Evolutionary conservation across 1,140 invertebrate species (phyloP).

Genomic region (Drosophila rufa): DNA sequence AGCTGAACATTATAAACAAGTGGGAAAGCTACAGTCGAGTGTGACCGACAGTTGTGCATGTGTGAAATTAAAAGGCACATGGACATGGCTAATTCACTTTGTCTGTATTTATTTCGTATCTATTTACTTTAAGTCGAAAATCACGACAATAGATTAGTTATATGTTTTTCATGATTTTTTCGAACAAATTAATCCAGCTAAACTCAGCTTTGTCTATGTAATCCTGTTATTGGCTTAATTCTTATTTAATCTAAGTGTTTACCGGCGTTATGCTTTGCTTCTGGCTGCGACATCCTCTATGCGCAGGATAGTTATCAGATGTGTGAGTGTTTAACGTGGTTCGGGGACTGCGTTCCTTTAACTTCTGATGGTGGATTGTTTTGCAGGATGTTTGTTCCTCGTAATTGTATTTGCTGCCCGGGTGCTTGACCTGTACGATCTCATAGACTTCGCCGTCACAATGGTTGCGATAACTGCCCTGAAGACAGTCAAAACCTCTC

Average conservation of each 20-base stretch:
- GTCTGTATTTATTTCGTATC: too few relatives aligned
- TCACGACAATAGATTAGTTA: too few relatives aligned
- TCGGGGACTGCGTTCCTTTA: conserved; percentile 47
- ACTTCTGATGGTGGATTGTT: conserved; percentile 59
- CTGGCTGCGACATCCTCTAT: neutral
- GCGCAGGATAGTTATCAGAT: neutral
- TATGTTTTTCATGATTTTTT: too few relatives aligned
- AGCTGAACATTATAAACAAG: too few relatives aligned
- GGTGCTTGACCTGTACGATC: conserved; percentile 48
- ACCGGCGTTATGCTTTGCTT: neutral
- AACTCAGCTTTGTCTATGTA: too few relatives aligned
- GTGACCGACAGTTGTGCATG: too few relatives aligned
- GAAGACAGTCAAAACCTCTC: conserved; percentile 66
- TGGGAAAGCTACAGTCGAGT: too few relatives aligned
- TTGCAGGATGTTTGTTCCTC: neutral
- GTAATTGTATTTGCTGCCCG: neutral
- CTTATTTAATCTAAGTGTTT: neutral
- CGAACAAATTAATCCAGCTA: too few relatives aligned
- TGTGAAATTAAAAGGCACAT: too few relatives aligned
- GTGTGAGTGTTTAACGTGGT: neutral
- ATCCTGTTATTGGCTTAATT: neutral
- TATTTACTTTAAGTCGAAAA: too few relatives aligned
- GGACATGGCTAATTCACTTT: too few relatives aligned
- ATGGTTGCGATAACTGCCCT: conserved; percentile 75
- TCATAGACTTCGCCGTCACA: conserved; percentile 73